Evolutionary conservation across 2,888 invertebrate species (phyloP).

Genomic region (Noctua fimbriata): DNA sequence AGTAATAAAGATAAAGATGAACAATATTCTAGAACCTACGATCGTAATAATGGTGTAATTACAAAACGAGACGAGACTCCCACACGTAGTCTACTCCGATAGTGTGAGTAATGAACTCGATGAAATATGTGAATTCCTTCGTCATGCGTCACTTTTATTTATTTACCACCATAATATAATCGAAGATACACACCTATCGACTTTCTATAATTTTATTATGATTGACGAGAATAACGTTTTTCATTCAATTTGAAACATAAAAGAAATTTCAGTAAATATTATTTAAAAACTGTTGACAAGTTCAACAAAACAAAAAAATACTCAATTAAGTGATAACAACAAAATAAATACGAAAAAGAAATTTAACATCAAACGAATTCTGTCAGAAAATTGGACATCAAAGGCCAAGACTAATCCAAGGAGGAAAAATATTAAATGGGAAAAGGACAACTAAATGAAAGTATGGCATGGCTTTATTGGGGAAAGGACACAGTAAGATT

Average conservation of each 20-base stretch:
- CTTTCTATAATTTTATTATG: slow-evolving; percentile 18
- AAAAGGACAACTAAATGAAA: slow-evolving; percentile 31
- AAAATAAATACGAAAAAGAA: slow-evolving; percentile 20
- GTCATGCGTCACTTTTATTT: slow-evolving; percentile 62
- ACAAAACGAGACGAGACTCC: slow-evolving; percentile 46
- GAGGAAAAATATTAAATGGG: slow-evolving; percentile 8
- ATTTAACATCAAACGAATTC: slow-evolving; percentile 25
- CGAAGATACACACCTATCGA: slow-evolving; percentile 22
- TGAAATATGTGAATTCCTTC: slow-evolving; percentile 55
- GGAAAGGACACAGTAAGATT: not conserved
- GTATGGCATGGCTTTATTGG: slow-evolving; percentile 4
- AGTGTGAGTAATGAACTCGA: slow-evolving; percentile 57
- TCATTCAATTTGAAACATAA: slow-evolving; percentile 5
- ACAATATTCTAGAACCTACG: slow-evolving; percentile 35
- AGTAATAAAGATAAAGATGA: slow-evolving; percentile 14
- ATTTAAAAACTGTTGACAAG: not conserved
- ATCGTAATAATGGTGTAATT: slow-evolving; percentile 54
- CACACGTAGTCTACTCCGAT: slow-evolving; percentile 52
- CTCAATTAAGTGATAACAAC: slow-evolving; percentile 1
- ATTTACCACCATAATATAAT: slow-evolving; percentile 36
- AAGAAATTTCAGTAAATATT: slow-evolving; percentile 1
- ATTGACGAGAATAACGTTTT: not conserved
- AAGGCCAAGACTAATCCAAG: slow-evolving; percentile 9
- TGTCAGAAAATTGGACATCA: slow-evolving; percentile 26
- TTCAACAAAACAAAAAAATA: not conserved